Conservation (phyloP, 2,888 invertebrate species). For the Drosophila maculinotata region DNA sequence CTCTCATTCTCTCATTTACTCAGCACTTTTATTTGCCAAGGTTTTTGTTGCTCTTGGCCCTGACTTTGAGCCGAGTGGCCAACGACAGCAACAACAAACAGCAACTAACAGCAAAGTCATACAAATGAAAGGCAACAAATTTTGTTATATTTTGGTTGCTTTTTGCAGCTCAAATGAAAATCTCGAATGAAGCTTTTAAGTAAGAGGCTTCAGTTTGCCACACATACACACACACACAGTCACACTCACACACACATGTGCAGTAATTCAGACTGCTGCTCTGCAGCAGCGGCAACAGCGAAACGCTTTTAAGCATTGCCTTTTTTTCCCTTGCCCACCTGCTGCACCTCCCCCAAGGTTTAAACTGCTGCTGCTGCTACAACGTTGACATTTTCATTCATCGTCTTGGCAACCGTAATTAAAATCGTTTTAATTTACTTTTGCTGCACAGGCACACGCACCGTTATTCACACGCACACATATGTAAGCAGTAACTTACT, state of each 20-base stretch:
- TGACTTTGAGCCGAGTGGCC: constrained; percentile 69
- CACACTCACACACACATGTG: constrained; percentile 46
- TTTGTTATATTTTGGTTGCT: constrained; percentile 34
- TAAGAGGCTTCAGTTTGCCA: constrained; percentile 40
- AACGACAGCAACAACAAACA: constrained; percentile 32
- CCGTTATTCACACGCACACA: constrained; percentile 15
- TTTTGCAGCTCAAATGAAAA: constrained; percentile 58
- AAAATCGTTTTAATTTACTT: constrained; percentile 83
- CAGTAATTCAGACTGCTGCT: constrained; percentile 72
- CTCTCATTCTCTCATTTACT: neutral
- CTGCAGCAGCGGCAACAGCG: constrained; percentile 51
- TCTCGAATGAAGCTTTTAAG: constrained; percentile 53
- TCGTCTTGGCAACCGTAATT: constrained; percentile 83
- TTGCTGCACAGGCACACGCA: constrained; percentile 59
- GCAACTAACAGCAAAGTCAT: too few species aligned
- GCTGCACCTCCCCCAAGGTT: constrained; percentile 39
- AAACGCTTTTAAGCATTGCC: constrained; percentile 70
- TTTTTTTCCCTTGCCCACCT: constrained; percentile 45
- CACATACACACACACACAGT: constrained; percentile 55
- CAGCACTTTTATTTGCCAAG: constrained; percentile 54
- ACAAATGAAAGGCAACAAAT: constrained; percentile 24
- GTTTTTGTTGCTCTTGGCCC: constrained; percentile 70
- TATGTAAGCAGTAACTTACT: constrained; percentile 25
- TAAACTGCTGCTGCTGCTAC: constrained; percentile 31
- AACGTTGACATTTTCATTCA: constrained; percentile 82